A percentile compares a stretch with the other conserved stretches of the same genome.
Conservation (phyloP, 2,797 vertebrate genomes). For the Lutjanus campechanus region DNA sequence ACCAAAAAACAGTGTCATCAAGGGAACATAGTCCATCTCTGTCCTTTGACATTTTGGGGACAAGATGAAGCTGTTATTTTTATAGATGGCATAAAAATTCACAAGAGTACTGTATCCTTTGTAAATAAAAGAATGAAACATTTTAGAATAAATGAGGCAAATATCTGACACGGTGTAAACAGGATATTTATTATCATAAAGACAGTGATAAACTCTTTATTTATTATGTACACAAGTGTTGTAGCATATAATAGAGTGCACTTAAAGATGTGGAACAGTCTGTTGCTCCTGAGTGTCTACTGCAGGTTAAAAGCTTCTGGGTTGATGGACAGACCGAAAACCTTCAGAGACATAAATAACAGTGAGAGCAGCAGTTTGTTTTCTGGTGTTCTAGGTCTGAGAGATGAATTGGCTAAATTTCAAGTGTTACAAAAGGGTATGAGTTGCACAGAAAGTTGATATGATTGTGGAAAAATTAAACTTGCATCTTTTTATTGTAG, state of each 20-base stretch:
- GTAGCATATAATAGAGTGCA: conserved; percentile 63
- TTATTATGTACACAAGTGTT: conserved; percentile 65
- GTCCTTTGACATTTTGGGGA: conserved; percentile 1
- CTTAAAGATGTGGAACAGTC: conserved; percentile 75
- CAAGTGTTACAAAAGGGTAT: conserved; percentile 21
- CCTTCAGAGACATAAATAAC: conserved; percentile 34
- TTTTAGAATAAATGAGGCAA: conserved; percentile 30
- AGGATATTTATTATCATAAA: conserved; percentile 77
- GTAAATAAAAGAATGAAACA: conserved; percentile 57
- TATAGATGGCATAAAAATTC: conserved; percentile 1
- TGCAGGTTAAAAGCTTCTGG: conserved; percentile 48
- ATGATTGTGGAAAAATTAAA: conserved; percentile 13
- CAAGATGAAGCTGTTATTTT: conserved; percentile 1
- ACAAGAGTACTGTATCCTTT: conserved; percentile 20
- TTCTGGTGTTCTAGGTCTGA: conserved; percentile 18
- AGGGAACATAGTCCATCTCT: not conserved
- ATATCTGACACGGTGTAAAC: conserved; percentile 58
- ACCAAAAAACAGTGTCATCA: not conserved
- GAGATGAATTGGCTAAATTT: conserved; percentile 5
- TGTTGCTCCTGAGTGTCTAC: conserved; percentile 77
- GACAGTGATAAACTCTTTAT: conserved; percentile 68
- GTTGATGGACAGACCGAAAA: conserved; percentile 35
- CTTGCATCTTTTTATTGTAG: not conserved
- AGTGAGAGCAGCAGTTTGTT: conserved; percentile 43
- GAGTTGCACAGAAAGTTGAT: not conserved